Evolutionary conservation across 2,888 invertebrate genomes (phyloP).

Genomic region (Eupithecia insigniata): DNA sequence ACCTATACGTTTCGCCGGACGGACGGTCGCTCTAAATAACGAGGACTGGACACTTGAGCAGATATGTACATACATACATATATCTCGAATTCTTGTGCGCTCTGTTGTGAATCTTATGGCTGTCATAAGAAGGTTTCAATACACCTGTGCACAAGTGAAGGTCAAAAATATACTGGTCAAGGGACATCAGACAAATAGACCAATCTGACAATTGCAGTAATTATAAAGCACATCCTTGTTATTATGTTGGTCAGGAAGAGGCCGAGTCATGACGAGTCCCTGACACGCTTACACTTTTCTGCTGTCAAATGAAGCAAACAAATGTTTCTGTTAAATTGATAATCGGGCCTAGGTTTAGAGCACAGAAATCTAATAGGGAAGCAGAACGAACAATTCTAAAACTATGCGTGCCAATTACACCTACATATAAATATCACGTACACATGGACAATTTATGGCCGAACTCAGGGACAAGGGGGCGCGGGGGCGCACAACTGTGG

Average conservation of each 20-base stretch:
- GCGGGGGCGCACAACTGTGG: no score
- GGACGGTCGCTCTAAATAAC: constrained; percentile 40
- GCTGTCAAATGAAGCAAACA: no score
- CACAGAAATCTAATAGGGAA: no score
- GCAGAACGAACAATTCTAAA: no score
- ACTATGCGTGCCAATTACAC: no score
- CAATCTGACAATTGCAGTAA: neutral
- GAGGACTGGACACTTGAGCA: constrained; percentile 4
- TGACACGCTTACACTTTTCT: neutral
- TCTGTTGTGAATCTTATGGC: neutral
- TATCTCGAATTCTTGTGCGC: neutral
- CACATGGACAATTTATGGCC: no score
- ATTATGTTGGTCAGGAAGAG: neutral
- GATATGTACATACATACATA: no score
- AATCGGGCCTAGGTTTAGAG: no score
- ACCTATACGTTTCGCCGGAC: constrained; percentile 56
- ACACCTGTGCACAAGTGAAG: neutral
- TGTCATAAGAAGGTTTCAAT: neutral
- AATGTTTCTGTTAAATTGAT: no score
- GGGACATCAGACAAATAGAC: neutral
- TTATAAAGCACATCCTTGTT: neutral
- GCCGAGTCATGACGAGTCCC: neutral
- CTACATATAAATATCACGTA: no score
- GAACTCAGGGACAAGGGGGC: no score
- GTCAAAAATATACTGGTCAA: neutral